These are phyloP conservation scores for Drosophila ustulata DNA, from an alignment of 2,888 invertebrate genomes.

Conservation along the genomic window DNA sequence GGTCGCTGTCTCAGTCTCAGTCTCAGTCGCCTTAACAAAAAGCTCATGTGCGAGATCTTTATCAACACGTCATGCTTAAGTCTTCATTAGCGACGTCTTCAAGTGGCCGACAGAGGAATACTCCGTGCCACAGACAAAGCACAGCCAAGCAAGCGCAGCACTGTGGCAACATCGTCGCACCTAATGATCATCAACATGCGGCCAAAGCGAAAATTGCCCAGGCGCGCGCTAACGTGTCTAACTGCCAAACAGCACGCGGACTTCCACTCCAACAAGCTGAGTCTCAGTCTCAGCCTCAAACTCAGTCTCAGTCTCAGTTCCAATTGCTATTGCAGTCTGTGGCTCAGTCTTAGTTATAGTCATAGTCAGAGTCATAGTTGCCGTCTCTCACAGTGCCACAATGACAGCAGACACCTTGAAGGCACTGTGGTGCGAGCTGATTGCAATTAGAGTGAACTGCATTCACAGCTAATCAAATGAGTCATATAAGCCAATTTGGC, in stretches of 20 bases:
- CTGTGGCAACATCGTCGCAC: slow-evolving; percentile 40
- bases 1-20: slow-evolving; percentile 9
- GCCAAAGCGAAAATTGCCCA: slow-evolving; percentile 63
- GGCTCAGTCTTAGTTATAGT: slow-evolving; percentile 4
- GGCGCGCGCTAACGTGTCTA: slow-evolving; percentile 62
- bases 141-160: slow-evolving; percentile 33
- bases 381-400: slow-evolving; percentile 30
- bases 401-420: slow-evolving; percentile 51
- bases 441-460: neutral
- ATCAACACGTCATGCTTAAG: slow-evolving; percentile 82
- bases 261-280: slow-evolving; percentile 14
- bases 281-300: slow-evolving; percentile 9
- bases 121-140: slow-evolving; percentile 13
- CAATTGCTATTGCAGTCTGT: neutral
- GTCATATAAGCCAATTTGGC: neutral
- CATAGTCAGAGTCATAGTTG: slow-evolving; percentile 10
- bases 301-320: slow-evolving; percentile 4
- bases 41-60: slow-evolving; percentile 64
- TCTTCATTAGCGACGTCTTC: slow-evolving; percentile 81
- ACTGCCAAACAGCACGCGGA: slow-evolving; percentile 59
- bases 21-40: slow-evolving; percentile 14
- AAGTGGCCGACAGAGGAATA: slow-evolving; percentile 44
- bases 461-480: neutral
- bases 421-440: slow-evolving; percentile 47
- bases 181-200: slow-evolving; percentile 67